Evolutionary conservation across 2,113 vertebrate genomes (phyloP).

Genomic region (Ploceus nigricollis): DNA sequence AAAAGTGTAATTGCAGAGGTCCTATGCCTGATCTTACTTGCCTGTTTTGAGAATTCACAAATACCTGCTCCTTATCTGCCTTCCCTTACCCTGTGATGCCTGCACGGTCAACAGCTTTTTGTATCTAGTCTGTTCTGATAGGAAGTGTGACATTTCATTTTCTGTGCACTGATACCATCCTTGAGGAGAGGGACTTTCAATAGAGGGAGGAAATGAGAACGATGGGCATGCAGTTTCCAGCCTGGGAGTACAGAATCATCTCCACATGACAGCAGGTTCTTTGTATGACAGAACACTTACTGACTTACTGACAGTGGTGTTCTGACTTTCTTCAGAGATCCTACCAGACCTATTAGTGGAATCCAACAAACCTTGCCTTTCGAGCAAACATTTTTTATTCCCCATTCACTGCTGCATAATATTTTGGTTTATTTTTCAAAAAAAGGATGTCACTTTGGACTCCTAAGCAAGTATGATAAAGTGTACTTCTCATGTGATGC

Average conservation of each 20-base stretch:
- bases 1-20: background rate
- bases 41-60: background rate
- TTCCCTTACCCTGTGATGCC: background rate
- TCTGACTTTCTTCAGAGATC: background rate
- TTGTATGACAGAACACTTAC: background rate
- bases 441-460: background rate
- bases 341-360: background rate
- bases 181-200: background rate
- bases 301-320: background rate
- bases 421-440: background rate
- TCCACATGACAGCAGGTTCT: background rate
- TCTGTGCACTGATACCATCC: background rate
- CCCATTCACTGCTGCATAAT: background rate
- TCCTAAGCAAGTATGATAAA: background rate
- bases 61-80: background rate
- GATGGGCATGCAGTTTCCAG: fast-evolving
- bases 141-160: background rate
- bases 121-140: background rate
- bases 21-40: background rate
- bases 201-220: background rate
- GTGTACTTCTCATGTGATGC: background rate
- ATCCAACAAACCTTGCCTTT: background rate
- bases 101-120: background rate
- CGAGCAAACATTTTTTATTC: background rate
- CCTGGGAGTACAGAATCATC: background rate